These are phyloP conservation scores for Mythimna pallens DNA, from an alignment of 2,888 invertebrate genomes.

Conservation along the genomic window DNA sequence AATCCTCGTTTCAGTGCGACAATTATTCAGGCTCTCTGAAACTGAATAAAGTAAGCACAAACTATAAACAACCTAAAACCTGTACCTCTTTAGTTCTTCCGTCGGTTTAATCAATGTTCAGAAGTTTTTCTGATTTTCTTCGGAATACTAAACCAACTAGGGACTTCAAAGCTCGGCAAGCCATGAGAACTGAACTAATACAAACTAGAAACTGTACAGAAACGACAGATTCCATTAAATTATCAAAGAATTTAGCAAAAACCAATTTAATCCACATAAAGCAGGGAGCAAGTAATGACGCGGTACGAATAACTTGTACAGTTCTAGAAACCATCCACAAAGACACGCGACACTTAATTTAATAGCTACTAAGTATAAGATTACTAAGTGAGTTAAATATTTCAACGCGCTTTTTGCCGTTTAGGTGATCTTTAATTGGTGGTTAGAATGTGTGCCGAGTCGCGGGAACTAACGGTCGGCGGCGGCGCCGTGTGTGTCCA, in stretches of 20 bases:
- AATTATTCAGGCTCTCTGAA: too few species aligned
- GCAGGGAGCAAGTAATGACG: constrained; percentile 23
- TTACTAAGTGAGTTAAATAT: constrained; percentile 58
- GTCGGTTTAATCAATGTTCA: neutral
- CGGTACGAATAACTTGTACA: constrained; percentile 46
- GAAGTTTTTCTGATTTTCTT: constrained; percentile 11
- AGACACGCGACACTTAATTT: constrained; percentile 64
- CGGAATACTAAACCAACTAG: constrained; percentile 10
- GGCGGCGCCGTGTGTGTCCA: constrained; percentile 67
- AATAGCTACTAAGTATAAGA: constrained; percentile 64
- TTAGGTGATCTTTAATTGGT: constrained; percentile 60
- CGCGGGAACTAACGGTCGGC: constrained; percentile 66
- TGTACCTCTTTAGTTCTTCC: neutral
- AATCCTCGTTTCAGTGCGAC: too few species aligned
- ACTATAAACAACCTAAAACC: too few species aligned
- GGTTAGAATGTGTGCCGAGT: constrained; percentile 60
- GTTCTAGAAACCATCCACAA: constrained; percentile 62
- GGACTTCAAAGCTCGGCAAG: constrained; percentile 19
- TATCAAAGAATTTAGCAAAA: constrained; percentile 57
- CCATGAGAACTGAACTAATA: constrained; percentile 41
- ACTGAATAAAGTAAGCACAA: too few species aligned
- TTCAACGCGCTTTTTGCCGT: constrained; percentile 62
- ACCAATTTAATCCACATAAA: constrained; percentile 55
- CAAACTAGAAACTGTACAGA: constrained; percentile 40
- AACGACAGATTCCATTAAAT: constrained; percentile 50